Base-by-base conservation (phyloP, 1,140 invertebrate species). In the Condylostylus longicornis region DNA sequence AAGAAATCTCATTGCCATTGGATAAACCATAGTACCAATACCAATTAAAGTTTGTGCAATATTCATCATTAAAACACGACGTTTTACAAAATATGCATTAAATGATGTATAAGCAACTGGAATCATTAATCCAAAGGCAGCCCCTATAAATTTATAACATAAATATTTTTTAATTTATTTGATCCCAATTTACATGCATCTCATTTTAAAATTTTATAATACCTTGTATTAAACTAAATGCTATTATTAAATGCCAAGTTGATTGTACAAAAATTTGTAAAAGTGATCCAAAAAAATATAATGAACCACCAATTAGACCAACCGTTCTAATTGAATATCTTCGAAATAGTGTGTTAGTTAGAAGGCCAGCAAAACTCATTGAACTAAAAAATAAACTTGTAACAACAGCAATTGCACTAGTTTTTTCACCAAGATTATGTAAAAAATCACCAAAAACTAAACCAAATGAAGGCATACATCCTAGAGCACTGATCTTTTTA, bases 361-460 rank as follows among this genome's bases (percentile, higher is more conserved):
- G 53, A 17, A 75, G 49, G 14, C 72, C 72, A 35, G 70, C 61
- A 43, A 73, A 71, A 29, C 70, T 73, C 14, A 71, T 50, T 0
- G 70, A 59, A 35, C 69, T 71, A 48, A 71, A 72, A 42, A 72
- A 72, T 9, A 72, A 61, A 6, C 69, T 70, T 30, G 68, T 72
- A 0, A 72, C 67, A 10, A 74, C 48, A 2, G 72, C 70, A 7
- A 71, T 61, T 0, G 69, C 69, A 40, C 68, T 71, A 1, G 69
- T 70, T 43, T 69, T 70, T 7, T 70, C 70, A 0, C 68, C 69
- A 27, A 77, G 59, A 8, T 60, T 61, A 28, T 65, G 49, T 13
- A 80, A 70, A 42, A 74, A 74, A 37, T 73, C 65, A 31, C 72
- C 71, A 39, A 72, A 78, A 14, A 79, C 52, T 18, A 80, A 62